These are phyloP conservation scores for Mycalesis mineus DNA, from an alignment of 2,888 invertebrate species.

Conservation along the genomic window DNA sequence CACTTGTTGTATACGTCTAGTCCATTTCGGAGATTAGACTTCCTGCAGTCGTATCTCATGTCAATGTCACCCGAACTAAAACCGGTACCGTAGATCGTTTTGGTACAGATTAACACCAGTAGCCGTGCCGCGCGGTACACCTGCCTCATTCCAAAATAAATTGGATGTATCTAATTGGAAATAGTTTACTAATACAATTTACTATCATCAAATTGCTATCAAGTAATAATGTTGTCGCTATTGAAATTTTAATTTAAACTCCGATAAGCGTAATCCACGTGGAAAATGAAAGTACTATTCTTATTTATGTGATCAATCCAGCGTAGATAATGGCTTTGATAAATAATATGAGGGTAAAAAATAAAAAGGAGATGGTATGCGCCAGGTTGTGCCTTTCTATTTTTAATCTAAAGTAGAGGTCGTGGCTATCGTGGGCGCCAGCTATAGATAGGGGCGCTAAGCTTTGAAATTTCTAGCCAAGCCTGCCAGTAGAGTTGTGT, in stretches of 20 bases:
- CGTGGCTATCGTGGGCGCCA: conserved; percentile 56
- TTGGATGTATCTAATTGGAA: conserved; percentile 6
- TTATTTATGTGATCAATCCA: conserved; percentile 46
- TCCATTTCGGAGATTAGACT: conserved; percentile 9
- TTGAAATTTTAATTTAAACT: conserved; percentile 13
- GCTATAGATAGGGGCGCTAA: conserved; percentile 1
- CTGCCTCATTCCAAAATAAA: conserved; percentile 12
- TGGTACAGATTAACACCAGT: conserved; percentile 13
- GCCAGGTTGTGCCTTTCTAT: conserved; percentile 73
- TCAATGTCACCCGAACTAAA: conserved; percentile 19
- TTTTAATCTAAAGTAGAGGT: conserved; percentile 72
- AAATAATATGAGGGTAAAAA: conserved; percentile 62
- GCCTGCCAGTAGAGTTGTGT: background rate
- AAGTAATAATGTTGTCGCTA: conserved; percentile 8
- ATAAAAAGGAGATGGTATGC: conserved; percentile 64
- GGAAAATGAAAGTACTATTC: conserved; percentile 50
- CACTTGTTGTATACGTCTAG: conserved; percentile 2
- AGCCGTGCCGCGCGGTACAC: conserved; percentile 11
- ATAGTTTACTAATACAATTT: conserved; percentile 5
- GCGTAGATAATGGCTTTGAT: conserved; percentile 50
- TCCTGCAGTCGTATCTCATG: conserved; percentile 16
- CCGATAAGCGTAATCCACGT: conserved; percentile 12
- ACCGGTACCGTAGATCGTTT: conserved; percentile 15
- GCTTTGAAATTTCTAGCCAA: background rate
- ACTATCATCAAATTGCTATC: conserved; percentile 6